Evolutionary conservation across 1,140 invertebrate species (phyloP).

Genomic region (Globodera rostochiensis): DNA sequence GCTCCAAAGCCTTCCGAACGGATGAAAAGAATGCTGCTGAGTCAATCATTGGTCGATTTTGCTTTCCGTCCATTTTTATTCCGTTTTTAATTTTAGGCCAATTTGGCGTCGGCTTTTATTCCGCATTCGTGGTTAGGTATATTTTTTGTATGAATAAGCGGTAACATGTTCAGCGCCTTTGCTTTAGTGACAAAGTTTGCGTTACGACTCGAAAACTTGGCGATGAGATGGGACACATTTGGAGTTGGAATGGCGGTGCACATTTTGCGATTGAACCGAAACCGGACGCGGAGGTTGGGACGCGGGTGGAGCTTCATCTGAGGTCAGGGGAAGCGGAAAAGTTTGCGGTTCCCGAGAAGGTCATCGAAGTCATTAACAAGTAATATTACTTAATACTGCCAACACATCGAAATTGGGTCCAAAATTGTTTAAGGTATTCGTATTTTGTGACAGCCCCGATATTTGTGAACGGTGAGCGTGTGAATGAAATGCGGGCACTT

Average conservation of each 20-base stretch:
- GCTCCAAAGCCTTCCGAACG: constrained; percentile 77
- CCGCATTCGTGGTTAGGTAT: constrained; percentile 85
- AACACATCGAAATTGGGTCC: neutral
- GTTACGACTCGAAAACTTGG: constrained; percentile 77
- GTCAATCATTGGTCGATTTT: constrained; percentile 74
- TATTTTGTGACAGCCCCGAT: constrained; percentile 94
- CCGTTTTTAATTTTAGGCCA: constrained; percentile 73
- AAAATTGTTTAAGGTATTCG: constrained; percentile 73
- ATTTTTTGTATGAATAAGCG: constrained; percentile 61
- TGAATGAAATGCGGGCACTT: constrained; percentile 83
- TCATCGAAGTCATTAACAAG: constrained; percentile 85
- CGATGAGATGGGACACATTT: constrained; percentile 75
- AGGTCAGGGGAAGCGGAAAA: constrained; percentile 80
- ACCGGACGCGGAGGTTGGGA: constrained; percentile 81
- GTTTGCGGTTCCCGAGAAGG: constrained; percentile 82
- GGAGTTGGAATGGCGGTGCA: constrained; percentile 86
- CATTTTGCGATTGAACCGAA: constrained; percentile 84
- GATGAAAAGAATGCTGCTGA: constrained; percentile 66
- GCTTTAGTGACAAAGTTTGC: constrained; percentile 77
- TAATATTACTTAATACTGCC: neutral
- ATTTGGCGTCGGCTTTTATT: constrained; percentile 97
- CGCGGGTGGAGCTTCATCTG: constrained; percentile 87
- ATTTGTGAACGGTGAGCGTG: constrained; percentile 82
- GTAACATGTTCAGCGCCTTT: neutral
- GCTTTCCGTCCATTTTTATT: constrained; percentile 13